These are phyloP conservation scores for Gallinago undulata DNA, from an alignment of 2,113 vertebrate genomes.

Conservation along the genomic window DNA sequence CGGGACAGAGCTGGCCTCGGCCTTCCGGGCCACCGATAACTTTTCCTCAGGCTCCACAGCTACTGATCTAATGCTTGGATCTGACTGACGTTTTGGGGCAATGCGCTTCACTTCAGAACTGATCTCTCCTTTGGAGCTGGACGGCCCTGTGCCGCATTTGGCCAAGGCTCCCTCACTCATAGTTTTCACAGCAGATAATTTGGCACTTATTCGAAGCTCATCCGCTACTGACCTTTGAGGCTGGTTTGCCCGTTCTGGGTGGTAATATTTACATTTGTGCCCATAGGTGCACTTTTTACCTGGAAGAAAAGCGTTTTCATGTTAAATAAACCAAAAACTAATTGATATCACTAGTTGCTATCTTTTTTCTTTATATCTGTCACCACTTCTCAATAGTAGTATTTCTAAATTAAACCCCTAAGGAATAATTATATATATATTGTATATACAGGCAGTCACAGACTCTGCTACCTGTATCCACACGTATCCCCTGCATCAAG, in stretches of 20 bases:
- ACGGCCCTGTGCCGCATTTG: conserved; percentile 84
- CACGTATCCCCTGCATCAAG: background rate
- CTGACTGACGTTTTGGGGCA: conserved; percentile 94
- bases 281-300: conserved; percentile 99
- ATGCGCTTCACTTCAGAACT: conserved; percentile 90
- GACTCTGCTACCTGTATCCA: background rate
- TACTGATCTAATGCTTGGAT: conserved; percentile 95
- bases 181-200: conserved; percentile 95
- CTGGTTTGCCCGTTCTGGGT: conserved; percentile 96
- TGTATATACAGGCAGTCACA: background rate
- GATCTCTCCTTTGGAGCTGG: conserved; percentile 82
- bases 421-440: background rate
- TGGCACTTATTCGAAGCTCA: conserved; percentile 97
- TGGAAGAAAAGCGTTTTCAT: conserved; percentile 63
- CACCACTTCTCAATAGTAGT: background rate
- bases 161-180: conserved; percentile 95
- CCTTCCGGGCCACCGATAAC: conserved; percentile 85
- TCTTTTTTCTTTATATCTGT: background rate
- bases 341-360: background rate
- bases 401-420: background rate
- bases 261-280: conserved; percentile 99
- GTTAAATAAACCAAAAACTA: conserved; percentile 22
- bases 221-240: conserved; percentile 94
- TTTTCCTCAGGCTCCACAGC: conserved; percentile 91
- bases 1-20: conserved; percentile 94